Evolutionary conservation across 1,140 invertebrate genomes (phyloP), one percentile per base, ranked within the genome.

Genomic region (Drosophila tropicalis): DNA sequence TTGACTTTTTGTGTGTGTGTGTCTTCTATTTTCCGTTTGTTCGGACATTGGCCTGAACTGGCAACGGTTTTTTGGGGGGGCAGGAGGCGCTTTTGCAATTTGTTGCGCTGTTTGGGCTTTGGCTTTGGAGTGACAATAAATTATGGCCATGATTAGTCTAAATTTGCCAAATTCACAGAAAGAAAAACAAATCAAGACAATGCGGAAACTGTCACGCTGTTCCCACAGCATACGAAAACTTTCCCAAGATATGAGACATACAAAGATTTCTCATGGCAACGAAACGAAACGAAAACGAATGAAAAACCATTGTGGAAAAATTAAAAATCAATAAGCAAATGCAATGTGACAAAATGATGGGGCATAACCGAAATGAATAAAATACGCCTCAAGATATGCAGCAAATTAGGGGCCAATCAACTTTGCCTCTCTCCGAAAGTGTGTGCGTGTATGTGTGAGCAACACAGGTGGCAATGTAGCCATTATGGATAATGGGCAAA

Each of bases 401-500:
- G 60, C 74, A 78, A 44, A 63, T 74, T 60, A 58, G 4, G 34
- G 60, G 13, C 64, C 65, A 61, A 29, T 64, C 63, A 55, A 62
- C 55, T 51, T 51, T 51, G 44, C 9, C 40, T 32, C 40, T 25
- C 6, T 36, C 13, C 32, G 29, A 19, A 19, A 47, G 67, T 29
- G 61, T 9, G 6, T 19, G 19, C 19, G 6, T 32, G 65, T 62
- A 58, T 76, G 67, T 58, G 80, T 73, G 64, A 40, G 62, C 79
- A 89, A 89, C 73, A 89, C 84, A 89, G 84, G 84, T 89, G 84
- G 84, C 84, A 89, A 89, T 89, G 71, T 89, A 68, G 84, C 84
- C 84, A 89, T 89, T 89, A 89, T 84, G 80, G 85, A 81, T 89
- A 89, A 89, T 89, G 84, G 83, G 69, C 47, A 79, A 87, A 80